Conservation (phyloP, 2,888 invertebrate species). For the Euspilapteryx auroguttella region DNA sequence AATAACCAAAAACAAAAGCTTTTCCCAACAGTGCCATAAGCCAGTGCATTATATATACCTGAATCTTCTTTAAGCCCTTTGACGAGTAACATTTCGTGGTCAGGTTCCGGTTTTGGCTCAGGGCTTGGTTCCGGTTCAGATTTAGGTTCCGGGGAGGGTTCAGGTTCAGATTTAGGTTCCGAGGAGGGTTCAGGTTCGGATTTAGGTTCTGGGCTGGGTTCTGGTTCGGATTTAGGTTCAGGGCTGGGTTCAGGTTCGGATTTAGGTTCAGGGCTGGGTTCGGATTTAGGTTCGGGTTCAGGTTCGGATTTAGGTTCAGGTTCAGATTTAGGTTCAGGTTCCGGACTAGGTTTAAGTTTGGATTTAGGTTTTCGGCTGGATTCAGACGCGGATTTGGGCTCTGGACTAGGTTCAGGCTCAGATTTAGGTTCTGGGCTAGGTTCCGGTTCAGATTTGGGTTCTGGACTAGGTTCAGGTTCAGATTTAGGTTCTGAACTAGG, state of each 20-base stretch:
- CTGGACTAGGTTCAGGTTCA: constrained; percentile 23
- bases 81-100: constrained; percentile 51
- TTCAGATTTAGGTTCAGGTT: constrained; percentile 26
- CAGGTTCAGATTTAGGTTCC: constrained; percentile 25
- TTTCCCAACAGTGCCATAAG: too few relatives aligned
- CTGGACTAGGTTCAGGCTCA: constrained; percentile 33
- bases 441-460: constrained; percentile 16
- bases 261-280: constrained; percentile 31
- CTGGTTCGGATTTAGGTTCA: constrained; percentile 27
- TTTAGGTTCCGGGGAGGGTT: constrained; percentile 28
- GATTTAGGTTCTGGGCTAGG: constrained; percentile 43
- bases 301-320: constrained; percentile 36
- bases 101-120: constrained; percentile 27
- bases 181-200: constrained; percentile 22
- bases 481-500: constrained; percentile 21
- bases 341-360: constrained; percentile 28
- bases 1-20: too few relatives aligned
- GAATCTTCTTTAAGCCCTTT: constrained; percentile 50
- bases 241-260: constrained; percentile 26
- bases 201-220: constrained; percentile 39
- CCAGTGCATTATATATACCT: too few relatives aligned
- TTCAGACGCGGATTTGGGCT: constrained; percentile 30
- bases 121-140: too few relatives aligned
- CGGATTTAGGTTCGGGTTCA: constrained; percentile 17
- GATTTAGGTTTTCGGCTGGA: constrained; percentile 33